Conservation (phyloP, 2,113 vertebrate genomes). For the Sinocyclocheilus rhinocerous region DNA sequence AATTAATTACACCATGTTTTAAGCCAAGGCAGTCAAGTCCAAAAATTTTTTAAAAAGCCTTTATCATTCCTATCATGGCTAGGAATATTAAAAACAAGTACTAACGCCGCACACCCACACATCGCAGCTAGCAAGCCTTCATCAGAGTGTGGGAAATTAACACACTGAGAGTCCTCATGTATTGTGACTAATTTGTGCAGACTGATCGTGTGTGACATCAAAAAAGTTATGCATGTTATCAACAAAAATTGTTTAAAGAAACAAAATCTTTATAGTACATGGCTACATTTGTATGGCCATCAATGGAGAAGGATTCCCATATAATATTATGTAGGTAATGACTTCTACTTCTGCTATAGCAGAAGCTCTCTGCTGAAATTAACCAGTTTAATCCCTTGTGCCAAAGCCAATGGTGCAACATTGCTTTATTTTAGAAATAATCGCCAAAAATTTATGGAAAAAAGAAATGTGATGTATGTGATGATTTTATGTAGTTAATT, state of each 20-base stretch:
- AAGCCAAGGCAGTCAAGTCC: not conserved
- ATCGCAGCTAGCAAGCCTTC: no score
- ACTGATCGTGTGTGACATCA: not conserved
- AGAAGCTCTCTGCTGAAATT: not conserved
- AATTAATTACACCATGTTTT: not conserved
- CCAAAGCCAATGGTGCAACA: not conserved
- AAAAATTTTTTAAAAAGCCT: not conserved
- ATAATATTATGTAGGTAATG: not conserved
- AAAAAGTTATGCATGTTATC: no score
- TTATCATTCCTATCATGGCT: not conserved
- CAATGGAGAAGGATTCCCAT: not conserved
- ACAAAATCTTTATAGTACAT: not conserved
- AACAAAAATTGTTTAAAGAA: no score
- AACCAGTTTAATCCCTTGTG: no score
- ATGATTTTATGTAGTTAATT: not conserved
- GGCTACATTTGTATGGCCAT: not conserved
- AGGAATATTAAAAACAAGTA: not conserved
- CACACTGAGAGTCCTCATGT: not conserved
- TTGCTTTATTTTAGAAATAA: not conserved
- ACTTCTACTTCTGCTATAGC: not conserved
- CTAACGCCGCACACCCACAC: not conserved
- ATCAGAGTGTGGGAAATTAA: not conserved
- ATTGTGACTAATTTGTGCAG: not conserved
- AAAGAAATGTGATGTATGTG: not conserved
- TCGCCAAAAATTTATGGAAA: no score